A percentile compares a stretch with the other conserved stretches of the same genome.
Evolutionary conservation across 2,797 vertebrate species (phyloP).

Genomic region (Rhabdomys pumilio): DNA sequence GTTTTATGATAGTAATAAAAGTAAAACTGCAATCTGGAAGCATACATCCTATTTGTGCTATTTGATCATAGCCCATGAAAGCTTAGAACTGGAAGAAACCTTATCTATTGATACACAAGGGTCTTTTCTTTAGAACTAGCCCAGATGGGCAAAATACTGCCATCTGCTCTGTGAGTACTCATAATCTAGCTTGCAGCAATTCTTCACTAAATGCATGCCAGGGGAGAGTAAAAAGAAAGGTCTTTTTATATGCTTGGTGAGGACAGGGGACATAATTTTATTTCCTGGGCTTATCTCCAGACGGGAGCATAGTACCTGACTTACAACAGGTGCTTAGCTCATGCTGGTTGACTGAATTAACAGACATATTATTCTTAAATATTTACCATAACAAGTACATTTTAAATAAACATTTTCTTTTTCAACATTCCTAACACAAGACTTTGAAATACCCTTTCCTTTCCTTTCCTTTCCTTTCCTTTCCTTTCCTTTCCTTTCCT

Average conservation of each 20-base stretch:
- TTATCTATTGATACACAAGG: constrained; percentile 74
- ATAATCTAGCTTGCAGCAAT: constrained; percentile 64
- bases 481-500: not conserved
- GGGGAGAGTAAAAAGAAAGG: not conserved
- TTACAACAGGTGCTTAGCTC: constrained; percentile 19
- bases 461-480: not conserved
- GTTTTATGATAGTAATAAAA: constrained; percentile 66
- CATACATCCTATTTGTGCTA: constrained; percentile 69
- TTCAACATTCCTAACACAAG: constrained; percentile 1
- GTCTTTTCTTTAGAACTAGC: constrained; percentile 75
- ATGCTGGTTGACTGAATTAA: constrained; percentile 17
- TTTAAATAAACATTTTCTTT: constrained; percentile 55
- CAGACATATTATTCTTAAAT: constrained; percentile 40
- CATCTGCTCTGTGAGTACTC: constrained; percentile 74
- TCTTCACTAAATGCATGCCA: constrained; percentile 58
- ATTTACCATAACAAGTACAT: constrained; percentile 4
- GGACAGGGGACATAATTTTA: constrained; percentile 14
- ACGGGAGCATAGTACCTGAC: constrained; percentile 6
- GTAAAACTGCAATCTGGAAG: constrained; percentile 62
- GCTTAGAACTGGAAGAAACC: constrained; percentile 75
- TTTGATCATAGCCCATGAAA: constrained; percentile 74
- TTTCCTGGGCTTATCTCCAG: not conserved
- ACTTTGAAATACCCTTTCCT: not conserved
- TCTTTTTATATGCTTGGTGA: not conserved
- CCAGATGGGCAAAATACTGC: constrained; percentile 77